A percentile compares a stretch with the other conserved stretches of the same genome.
Conservation (phyloP, 2,888 invertebrate genomes). For the Entomobrya proxima region DNA sequence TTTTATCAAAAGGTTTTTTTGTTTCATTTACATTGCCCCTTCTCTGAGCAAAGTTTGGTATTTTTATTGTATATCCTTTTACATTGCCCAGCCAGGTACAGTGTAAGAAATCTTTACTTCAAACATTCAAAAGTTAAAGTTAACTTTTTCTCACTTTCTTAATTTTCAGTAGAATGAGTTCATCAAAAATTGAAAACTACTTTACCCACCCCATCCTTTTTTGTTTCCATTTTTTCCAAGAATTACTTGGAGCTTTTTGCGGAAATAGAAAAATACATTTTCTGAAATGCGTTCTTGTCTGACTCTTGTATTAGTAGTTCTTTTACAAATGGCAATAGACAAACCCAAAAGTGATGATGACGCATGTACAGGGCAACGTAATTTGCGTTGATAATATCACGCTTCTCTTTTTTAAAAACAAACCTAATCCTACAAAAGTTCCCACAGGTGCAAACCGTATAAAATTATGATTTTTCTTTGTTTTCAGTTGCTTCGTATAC, state of each 20-base stretch:
- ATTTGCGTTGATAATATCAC: constrained; percentile 15
- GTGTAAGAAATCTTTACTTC: neutral
- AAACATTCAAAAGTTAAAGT: too few species aligned
- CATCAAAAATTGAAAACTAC: constrained; percentile 60
- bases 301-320: neutral
- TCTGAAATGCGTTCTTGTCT: neutral
- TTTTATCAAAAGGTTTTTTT: neutral
- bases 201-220: constrained; percentile 32
- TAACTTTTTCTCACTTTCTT: constrained; percentile 53
- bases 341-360: constrained; percentile 26
- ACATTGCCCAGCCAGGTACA: neutral
- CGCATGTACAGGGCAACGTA: constrained; percentile 22
- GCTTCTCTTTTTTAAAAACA: neutral
- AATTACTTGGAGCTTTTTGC: neutral
- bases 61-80: neutral
- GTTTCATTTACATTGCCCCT: neutral
- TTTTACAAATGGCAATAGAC: neutral
- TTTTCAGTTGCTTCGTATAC: neutral
- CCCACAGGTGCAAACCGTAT: constrained; percentile 51
- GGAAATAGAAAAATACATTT: neutral
- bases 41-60: too few species aligned
- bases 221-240: constrained; percentile 5
- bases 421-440: constrained; percentile 50
- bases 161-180: constrained; percentile 52
- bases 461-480: constrained; percentile 22